A percentile compares a stretch with the other conserved stretches of the same genome.
Conservation (phyloP, 2,888 invertebrate genomes). For the Diarsia brunnea region DNA sequence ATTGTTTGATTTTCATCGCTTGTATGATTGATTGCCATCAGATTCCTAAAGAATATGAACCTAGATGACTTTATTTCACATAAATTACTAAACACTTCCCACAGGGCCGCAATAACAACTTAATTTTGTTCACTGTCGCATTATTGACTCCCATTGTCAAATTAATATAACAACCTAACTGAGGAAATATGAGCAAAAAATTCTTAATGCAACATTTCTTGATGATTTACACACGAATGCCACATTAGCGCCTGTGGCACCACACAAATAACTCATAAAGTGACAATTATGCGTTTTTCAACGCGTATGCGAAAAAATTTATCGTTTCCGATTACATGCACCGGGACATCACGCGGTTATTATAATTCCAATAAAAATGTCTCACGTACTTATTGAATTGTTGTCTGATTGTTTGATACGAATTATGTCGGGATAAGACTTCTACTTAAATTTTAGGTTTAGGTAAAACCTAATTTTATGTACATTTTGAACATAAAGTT, state of each 20-base stretch:
- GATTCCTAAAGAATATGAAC: not conserved
- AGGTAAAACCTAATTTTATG: not conserved
- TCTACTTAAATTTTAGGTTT: not conserved
- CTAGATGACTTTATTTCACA: not conserved
- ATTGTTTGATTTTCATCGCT: slow-evolving; percentile 6
- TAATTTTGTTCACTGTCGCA: slow-evolving; percentile 6
- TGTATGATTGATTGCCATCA: not conserved
- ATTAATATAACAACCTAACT: slow-evolving; percentile 46
- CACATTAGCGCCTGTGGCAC: slow-evolving; percentile 76
- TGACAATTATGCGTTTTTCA: slow-evolving; percentile 83
- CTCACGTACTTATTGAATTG: slow-evolving; percentile 24
- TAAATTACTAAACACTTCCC: slow-evolving; percentile 2
- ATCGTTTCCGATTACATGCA: slow-evolving; percentile 84
- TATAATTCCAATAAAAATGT: slow-evolving; percentile 40
- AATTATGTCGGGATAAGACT: not conserved
- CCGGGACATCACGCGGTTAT: slow-evolving; percentile 42
- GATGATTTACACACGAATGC: slow-evolving; percentile 76
- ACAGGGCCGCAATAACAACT: slow-evolving; percentile 24
- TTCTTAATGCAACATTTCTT: slow-evolving; percentile 55
- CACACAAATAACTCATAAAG: slow-evolving; percentile 83
- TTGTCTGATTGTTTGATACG: slow-evolving; percentile 1
- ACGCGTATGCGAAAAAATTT: slow-evolving; percentile 80
- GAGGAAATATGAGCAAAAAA: slow-evolving; percentile 40
- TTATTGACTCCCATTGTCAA: slow-evolving; percentile 41
- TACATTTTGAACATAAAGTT: not conserved